Conservation (phyloP, 2,797 vertebrate species). For the Hypotaenidia okinawae region DNA sequence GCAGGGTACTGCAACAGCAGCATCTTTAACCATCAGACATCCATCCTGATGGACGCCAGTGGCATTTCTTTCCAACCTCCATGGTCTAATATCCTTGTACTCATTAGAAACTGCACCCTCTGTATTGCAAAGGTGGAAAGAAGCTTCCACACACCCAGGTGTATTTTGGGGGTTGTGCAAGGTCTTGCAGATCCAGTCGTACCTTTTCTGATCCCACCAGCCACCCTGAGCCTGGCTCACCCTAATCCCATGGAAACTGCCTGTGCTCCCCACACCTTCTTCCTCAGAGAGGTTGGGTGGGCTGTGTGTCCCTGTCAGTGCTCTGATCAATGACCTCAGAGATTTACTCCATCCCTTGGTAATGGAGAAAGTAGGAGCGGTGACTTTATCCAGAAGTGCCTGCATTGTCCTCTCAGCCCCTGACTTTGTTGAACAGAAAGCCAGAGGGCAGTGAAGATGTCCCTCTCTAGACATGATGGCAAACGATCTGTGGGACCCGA, state of each 20-base stretch:
- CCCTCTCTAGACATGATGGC: neutral
- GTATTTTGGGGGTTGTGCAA: conserved; percentile 60
- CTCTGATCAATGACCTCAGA: neutral
- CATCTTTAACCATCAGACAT: neutral
- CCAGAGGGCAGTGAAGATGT: neutral
- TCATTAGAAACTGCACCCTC: neutral
- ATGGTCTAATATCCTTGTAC: neutral
- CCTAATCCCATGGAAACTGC: neutral
- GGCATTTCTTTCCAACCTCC: neutral
- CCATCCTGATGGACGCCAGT: accelerated
- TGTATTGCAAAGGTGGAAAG: conserved; percentile 40
- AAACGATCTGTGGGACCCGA: neutral
- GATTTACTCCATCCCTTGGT: neutral
- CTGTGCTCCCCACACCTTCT: neutral
- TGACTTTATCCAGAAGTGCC: neutral
- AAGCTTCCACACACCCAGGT: conserved; percentile 75
- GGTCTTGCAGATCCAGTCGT: conserved; percentile 60
- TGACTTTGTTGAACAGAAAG: neutral
- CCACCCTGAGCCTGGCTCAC: neutral
- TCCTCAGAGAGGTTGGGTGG: neutral
- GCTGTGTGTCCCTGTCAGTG: neutral
- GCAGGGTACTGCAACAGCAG: neutral
- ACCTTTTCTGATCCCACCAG: conserved; percentile 62
- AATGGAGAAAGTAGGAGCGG: neutral
- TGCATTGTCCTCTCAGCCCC: neutral